Conservation (phyloP, 1,140 invertebrate species). For the Danaus plexippus region DNA sequence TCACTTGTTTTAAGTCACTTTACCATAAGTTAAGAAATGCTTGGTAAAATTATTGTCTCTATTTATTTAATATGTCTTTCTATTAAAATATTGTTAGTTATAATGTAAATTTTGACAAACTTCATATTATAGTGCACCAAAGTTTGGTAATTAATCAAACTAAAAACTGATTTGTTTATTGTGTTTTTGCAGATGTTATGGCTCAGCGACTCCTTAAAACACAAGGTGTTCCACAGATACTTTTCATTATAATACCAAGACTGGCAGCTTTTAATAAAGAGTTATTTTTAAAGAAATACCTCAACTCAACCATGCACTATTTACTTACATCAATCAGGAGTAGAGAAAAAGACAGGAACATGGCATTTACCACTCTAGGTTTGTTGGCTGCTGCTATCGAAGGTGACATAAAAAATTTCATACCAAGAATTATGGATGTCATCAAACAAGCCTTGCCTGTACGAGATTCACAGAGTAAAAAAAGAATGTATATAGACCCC, state of each 20-base stretch:
- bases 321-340: constrained; percentile 82
- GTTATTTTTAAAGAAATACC: constrained; percentile 84
- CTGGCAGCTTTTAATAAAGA: constrained; percentile 93
- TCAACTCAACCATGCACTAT: constrained; percentile 84
- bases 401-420: constrained; percentile 83
- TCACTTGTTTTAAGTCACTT: neutral
- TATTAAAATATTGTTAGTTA: too few relatives aligned
- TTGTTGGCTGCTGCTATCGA: constrained; percentile 93
- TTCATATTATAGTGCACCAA: constrained; percentile 1
- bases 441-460: constrained; percentile 86
- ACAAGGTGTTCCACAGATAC: constrained; percentile 87
- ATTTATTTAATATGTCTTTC: too few relatives aligned
- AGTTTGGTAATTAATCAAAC: too few relatives aligned
- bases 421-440: constrained; percentile 89
- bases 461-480: constrained; percentile 82
- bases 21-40: too few relatives aligned
- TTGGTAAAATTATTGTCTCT: too few relatives aligned
- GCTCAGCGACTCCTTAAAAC: constrained; percentile 82
- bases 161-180: constrained; percentile 6
- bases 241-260: constrained; percentile 92
- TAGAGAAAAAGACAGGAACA: constrained; percentile 86
- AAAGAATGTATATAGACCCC: constrained; percentile 84
- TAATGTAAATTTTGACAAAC: too few relatives aligned
- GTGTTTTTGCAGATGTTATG: constrained; percentile 77
- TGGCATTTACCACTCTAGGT: constrained; percentile 92